Evolutionary conservation across 2,888 invertebrate species (phyloP).

Genomic region (Penaeus monodon): DNA sequence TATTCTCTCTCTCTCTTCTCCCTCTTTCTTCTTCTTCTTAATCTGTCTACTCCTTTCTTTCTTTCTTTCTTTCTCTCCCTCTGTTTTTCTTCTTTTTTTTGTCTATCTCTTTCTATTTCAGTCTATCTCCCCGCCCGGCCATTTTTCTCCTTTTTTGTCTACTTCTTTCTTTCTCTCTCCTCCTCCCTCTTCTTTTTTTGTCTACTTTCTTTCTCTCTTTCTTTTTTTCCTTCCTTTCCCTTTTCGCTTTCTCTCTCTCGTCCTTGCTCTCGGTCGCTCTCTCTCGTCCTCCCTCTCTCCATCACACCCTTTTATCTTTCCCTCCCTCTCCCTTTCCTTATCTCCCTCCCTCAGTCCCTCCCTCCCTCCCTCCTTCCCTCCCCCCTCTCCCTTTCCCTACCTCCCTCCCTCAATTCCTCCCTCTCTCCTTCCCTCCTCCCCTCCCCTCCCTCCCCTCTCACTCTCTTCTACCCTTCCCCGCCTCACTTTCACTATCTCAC

Average conservation of each 20-base stretch:
- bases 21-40: background rate
- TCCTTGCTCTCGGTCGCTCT: background rate
- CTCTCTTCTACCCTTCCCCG: too few relatives aligned
- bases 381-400: too few relatives aligned
- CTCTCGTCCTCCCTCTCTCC: background rate
- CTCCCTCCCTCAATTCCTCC: too few relatives aligned
- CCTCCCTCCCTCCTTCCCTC: too few relatives aligned
- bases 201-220: conserved; percentile 14
- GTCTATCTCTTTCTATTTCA: too few relatives aligned
- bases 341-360: background rate
- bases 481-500: background rate
- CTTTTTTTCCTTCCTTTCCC: background rate
- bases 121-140: background rate
- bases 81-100: background rate
- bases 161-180: too few relatives aligned
- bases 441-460: too few relatives aligned
- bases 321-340: background rate
- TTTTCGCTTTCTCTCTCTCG: background rate
- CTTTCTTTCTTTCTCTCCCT: background rate
- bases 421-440: too few relatives aligned
- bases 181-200: background rate
- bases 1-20: background rate
- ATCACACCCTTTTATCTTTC: background rate
- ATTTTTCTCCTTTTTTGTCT: background rate
- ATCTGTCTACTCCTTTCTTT: background rate